A percentile compares a stretch with the other conserved stretches of the same genome.
Evolutionary conservation across 2,113 vertebrate species (phyloP).

Genomic region (Psittacara wagleri): DNA sequence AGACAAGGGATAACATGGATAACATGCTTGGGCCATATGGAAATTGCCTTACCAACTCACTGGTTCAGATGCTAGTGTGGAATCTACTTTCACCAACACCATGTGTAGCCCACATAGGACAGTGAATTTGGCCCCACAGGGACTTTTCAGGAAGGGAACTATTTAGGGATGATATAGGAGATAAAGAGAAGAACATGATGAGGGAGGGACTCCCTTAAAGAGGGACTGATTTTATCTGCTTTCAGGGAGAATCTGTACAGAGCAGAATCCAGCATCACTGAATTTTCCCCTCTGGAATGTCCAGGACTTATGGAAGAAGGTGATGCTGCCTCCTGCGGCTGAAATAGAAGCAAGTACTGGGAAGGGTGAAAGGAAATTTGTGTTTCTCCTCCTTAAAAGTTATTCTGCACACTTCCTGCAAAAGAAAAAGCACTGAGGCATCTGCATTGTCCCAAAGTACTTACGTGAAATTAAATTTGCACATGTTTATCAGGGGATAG

Average conservation of each 20-base stretch:
- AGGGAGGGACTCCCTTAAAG: background rate
- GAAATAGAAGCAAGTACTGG: background rate
- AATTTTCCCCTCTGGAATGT: background rate
- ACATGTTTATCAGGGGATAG: conserved; percentile 86
- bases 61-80: background rate
- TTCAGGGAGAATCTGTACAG: background rate
- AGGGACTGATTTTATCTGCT: background rate
- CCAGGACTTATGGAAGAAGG: background rate
- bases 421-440: background rate
- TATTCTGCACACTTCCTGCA: background rate
- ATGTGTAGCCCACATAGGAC: background rate
- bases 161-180: background rate
- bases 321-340: background rate
- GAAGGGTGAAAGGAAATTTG: background rate
- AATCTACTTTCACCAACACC: background rate
- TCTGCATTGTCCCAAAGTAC: conserved; percentile 55
- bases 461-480: conserved; percentile 91
- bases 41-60: background rate
- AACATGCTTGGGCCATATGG: background rate
- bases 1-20: background rate
- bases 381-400: background rate
- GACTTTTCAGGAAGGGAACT: background rate
- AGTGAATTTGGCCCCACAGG: background rate
- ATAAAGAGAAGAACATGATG: background rate
- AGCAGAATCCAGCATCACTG: background rate